These are phyloP conservation scores for Mus minutoides DNA, from an alignment of 2,797 vertebrate genomes.

Conservation along the genomic window DNA sequence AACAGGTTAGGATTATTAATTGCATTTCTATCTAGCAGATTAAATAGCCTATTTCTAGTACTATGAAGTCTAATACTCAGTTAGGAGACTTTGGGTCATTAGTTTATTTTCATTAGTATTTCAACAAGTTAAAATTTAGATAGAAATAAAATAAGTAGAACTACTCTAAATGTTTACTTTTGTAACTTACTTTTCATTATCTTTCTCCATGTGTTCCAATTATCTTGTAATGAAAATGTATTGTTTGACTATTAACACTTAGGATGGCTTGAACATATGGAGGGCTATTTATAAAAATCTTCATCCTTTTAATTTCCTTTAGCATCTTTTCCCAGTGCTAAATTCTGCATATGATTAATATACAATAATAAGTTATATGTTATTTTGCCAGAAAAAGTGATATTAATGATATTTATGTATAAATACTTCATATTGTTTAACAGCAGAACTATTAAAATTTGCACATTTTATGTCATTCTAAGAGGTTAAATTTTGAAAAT, in stretches of 20 bases:
- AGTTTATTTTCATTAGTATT: background rate
- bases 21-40: background rate
- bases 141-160: background rate
- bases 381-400: background rate
- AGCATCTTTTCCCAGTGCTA: constrained; percentile 7
- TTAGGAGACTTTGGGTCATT: too few relatives aligned
- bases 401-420: constrained; percentile 13
- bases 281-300: constrained; percentile 33
- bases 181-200: background rate
- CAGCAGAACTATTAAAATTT: background rate
- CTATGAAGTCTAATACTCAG: background rate
- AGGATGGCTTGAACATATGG: background rate
- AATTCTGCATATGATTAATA: background rate
- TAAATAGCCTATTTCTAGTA: background rate
- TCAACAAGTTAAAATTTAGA: background rate
- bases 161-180: constrained; percentile 13
- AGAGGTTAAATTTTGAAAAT: background rate
- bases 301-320: background rate
- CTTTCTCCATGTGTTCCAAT: constrained; percentile 28
- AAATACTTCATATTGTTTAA: background rate
- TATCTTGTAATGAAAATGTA: constrained; percentile 21
- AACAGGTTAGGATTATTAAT: background rate
- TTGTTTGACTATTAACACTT: constrained; percentile 47
- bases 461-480: background rate
- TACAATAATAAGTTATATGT: background rate